Evolutionary conservation across 2,888 invertebrate species (phyloP), one percentile per base, ranked within the genome.

Genomic region (Heliconius hortense): DNA sequence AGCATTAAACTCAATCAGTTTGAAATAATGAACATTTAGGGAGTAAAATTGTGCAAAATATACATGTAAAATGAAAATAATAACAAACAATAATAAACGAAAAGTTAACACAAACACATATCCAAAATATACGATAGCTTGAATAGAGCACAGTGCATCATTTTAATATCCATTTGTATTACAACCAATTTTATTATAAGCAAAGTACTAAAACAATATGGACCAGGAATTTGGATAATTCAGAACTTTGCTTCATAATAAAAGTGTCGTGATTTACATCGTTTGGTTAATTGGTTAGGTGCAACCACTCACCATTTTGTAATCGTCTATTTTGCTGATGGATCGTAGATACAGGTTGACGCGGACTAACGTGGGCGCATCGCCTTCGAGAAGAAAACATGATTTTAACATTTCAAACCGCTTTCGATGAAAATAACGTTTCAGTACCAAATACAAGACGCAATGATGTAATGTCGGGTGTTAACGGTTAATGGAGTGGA

Each of bases 291-390:
- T 83, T 83, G 85, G 83, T 85, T 83, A 84, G 85, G 85, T 89
- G 86, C 83, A 85, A 84, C 91, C 87, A 97, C 98, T 98, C 97
- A 98, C 98, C 98, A 98, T 99, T 96, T 98, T 98, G 95, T 98
- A 98, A 97, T 98, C 98, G 95, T 98, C 98, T 95, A 99, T 98
- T 97, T 98, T 98, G 96, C 98, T 98, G 96, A 99, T 98, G 95
- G 98, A 98, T 91, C 99, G 97, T 85, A 99, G 97, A 95, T 96
- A 98, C 96, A 99, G 96, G 97, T 99, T 98, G 96, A 98, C 98
- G 91, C 95, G 94, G 89, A 98, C 98, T 94, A 96, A 94, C 90
- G 98, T 98, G 87, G 98, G 97, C 92, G 96, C 96, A 94, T 97
- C 97, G 95, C 96, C 96, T 96, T 96, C 88, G 87, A 91, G 88